Percentiles rank a stretch among this genome's conserved stretches.
Evolutionary conservation across 2,113 vertebrate genomes (phyloP).

Genomic region (Antigone vipio): DNA sequence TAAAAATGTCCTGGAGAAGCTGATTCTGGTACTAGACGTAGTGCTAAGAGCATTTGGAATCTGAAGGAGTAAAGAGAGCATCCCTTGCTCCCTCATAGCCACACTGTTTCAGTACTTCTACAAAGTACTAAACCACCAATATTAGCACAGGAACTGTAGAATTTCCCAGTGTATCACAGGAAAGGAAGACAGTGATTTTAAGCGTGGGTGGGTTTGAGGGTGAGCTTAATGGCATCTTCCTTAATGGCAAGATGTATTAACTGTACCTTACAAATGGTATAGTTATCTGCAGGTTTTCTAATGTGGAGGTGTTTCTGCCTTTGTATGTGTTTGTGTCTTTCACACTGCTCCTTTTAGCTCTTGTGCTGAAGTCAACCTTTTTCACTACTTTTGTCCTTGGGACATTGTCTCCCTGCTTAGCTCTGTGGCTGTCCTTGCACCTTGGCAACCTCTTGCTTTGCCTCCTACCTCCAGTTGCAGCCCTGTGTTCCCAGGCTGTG

Average conservation of each 20-base stretch:
- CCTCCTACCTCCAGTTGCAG: not conserved
- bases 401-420: not conserved
- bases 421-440: too few relatives aligned
- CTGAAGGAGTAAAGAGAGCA: not conserved
- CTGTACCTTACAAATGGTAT: not conserved
- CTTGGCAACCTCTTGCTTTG: not conserved
- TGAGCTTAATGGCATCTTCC: not conserved
- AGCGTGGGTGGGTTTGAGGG: not conserved
- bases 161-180: not conserved
- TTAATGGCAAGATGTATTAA: not conserved
- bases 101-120: not conserved
- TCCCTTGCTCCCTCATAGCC: not conserved
- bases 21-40: conserved; percentile 84
- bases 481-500: not conserved
- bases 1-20: conserved; percentile 92
- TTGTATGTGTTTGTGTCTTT: not conserved
- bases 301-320: not conserved
- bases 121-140: not conserved
- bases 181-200: not conserved
- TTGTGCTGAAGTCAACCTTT: not conserved
- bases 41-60: not conserved
- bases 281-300: not conserved
- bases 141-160: not conserved
- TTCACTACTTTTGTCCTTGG: not conserved
- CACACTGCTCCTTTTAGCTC: not conserved